Conservation (phyloP, 2,888 invertebrate species). For the Cheilosia urbana region DNA sequence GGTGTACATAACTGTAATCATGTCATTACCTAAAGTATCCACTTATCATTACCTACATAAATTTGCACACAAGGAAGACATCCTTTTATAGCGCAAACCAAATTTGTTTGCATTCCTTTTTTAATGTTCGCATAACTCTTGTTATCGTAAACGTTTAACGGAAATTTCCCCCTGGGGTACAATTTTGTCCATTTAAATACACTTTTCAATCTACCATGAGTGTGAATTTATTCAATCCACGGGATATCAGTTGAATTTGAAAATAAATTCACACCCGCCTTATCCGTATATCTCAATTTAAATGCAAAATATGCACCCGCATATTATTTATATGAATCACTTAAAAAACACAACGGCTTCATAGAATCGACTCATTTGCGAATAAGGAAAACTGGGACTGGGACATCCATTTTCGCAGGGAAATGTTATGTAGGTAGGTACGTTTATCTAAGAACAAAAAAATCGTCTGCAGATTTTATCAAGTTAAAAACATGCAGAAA, state of each 20-base stretch:
- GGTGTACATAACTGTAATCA: too few relatives aligned
- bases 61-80: too few relatives aligned
- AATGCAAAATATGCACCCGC: neutral
- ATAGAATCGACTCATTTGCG: neutral
- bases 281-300: neutral
- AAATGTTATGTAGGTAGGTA: neutral
- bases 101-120: too few relatives aligned
- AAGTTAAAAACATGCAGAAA: conserved; percentile 3
- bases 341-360: neutral
- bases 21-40: too few relatives aligned
- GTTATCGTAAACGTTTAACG: neutral
- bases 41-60: too few relatives aligned
- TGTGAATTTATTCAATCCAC: neutral
- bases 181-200: too few relatives aligned
- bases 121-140: too few relatives aligned
- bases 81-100: too few relatives aligned
- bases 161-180: neutral
- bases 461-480: neutral
- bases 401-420: neutral
- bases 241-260: neutral
- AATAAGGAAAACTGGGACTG: neutral
- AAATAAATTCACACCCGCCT: neutral
- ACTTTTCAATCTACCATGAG: neutral
- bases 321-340: neutral
- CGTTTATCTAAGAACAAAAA: neutral